Conservation (phyloP, 2,888 invertebrate species). For the Athetis lepigone region DNA sequence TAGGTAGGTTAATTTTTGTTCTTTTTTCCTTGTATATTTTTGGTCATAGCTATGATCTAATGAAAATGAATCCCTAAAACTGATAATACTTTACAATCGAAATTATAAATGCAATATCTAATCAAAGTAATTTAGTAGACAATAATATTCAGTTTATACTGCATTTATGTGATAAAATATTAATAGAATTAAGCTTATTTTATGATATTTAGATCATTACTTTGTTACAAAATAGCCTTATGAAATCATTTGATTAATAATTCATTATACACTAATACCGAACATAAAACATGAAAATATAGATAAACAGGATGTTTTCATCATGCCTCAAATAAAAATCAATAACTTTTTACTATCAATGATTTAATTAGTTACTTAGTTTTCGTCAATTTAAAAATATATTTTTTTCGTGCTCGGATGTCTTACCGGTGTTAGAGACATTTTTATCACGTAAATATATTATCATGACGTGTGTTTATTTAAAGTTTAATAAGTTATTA, state of each 20-base stretch:
- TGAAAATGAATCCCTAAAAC: background rate
- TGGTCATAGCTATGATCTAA: background rate
- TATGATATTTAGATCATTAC: background rate
- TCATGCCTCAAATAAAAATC: background rate
- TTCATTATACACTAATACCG: too few relatives aligned
- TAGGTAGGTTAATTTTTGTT: too few relatives aligned
- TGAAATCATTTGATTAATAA: background rate
- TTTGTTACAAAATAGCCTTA: background rate
- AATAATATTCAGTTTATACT: background rate
- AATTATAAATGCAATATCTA: background rate
- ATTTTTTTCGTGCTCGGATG: too few relatives aligned
- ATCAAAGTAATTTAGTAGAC: slow-evolving; percentile 1
- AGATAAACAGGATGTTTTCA: background rate
- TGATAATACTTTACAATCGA: too few relatives aligned
- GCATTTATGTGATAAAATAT: slow-evolving; percentile 2
- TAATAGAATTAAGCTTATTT: background rate
- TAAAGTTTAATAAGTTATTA: too few relatives aligned
- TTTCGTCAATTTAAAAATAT: too few relatives aligned
- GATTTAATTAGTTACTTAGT: too few relatives aligned
- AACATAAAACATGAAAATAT: background rate
- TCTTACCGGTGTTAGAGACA: too few relatives aligned
- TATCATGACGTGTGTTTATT: too few relatives aligned
- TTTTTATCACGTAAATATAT: too few relatives aligned
- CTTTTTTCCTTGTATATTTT: background rate
- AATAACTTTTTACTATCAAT: background rate